Percentiles rank a stretch among this genome's conserved stretches.
These are phyloP conservation scores for Ptyas mucosa DNA, from an alignment of 2,113 vertebrate genomes.

Conservation along the genomic window DNA sequence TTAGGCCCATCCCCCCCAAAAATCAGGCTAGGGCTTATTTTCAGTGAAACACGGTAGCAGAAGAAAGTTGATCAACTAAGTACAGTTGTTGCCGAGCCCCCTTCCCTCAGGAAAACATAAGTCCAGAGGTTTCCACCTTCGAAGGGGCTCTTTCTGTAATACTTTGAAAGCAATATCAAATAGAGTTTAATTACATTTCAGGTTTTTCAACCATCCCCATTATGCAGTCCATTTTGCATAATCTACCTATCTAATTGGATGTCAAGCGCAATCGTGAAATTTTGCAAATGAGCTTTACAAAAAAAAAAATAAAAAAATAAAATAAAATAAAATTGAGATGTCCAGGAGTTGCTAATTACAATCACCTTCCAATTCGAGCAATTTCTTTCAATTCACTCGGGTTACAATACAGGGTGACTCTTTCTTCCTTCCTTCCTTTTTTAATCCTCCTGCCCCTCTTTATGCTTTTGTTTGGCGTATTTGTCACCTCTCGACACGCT, in stretches of 20 bases:
- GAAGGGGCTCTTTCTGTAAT: not conserved
- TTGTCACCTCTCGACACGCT: slow-evolving; percentile 7
- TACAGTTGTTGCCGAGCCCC: not conserved
- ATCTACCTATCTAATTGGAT: not conserved
- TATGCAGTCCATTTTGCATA: not conserved
- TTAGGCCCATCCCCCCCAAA: too few relatives aligned
- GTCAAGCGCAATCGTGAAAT: not conserved
- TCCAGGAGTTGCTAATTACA: not conserved
- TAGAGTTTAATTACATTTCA: not conserved
- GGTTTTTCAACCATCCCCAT: not conserved
- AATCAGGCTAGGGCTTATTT: too few relatives aligned
- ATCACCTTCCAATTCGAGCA: not conserved
- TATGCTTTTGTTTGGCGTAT: not conserved
- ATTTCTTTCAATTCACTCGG: not conserved
- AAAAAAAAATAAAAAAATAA: not conserved
- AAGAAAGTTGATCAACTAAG: not conserved
- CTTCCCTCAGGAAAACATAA: not conserved
- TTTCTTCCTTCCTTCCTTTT: not conserved
- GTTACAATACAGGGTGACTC: not conserved
- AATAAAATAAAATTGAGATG: not conserved
- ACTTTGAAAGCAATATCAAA: not conserved
- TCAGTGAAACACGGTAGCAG: not conserved
- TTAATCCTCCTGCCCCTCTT: not conserved
- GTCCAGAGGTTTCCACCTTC: not conserved
- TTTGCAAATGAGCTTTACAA: slow-evolving; percentile 10